These are phyloP conservation scores for Atta cephalotes DNA, from an alignment of 1,140 invertebrate species.

Conservation along the genomic window DNA sequence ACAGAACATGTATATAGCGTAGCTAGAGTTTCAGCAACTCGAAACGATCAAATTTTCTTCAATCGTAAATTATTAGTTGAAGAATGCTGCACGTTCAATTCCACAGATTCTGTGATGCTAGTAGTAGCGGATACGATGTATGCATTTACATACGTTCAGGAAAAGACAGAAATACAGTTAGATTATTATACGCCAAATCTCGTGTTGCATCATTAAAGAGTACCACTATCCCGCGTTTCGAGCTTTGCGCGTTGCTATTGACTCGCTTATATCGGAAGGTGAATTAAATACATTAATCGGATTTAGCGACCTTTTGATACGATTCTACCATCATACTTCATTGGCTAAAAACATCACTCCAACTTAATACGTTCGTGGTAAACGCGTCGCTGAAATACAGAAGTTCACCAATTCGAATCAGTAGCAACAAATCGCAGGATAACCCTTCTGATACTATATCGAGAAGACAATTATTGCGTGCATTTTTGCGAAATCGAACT, in stretches of 20 bases:
- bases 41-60: slow-evolving; percentile 29
- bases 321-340: slow-evolving; percentile 50
- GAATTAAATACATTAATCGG: background rate
- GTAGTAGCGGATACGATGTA: slow-evolving; percentile 77
- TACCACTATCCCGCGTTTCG: slow-evolving; percentile 73
- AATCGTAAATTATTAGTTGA: background rate
- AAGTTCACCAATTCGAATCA: slow-evolving; percentile 39
- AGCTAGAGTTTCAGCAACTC: slow-evolving; percentile 67
- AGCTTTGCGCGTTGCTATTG: slow-evolving; percentile 78
- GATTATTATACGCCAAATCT: background rate
- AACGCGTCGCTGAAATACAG: slow-evolving; percentile 80
- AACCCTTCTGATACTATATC: slow-evolving; percentile 80
- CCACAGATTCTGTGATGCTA: slow-evolving; percentile 82
- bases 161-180: background rate
- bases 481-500: background rate
- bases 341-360: slow-evolving; percentile 74
- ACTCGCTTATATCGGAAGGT: no score
- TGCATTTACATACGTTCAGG: slow-evolving; percentile 75
- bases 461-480: background rate
- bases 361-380: slow-evolving; percentile 73
- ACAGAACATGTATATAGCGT: slow-evolving; percentile 54
- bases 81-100: slow-evolving; percentile 48
- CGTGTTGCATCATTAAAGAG: slow-evolving; percentile 57
- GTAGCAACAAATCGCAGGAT: slow-evolving; percentile 70
- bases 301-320: slow-evolving; percentile 1